A percentile compares a stretch with the other conserved stretches of the same genome.
These are phyloP conservation scores for Zenarchopterus dispar DNA, from an alignment of 2,797 vertebrate species.

Conservation along the genomic window DNA sequence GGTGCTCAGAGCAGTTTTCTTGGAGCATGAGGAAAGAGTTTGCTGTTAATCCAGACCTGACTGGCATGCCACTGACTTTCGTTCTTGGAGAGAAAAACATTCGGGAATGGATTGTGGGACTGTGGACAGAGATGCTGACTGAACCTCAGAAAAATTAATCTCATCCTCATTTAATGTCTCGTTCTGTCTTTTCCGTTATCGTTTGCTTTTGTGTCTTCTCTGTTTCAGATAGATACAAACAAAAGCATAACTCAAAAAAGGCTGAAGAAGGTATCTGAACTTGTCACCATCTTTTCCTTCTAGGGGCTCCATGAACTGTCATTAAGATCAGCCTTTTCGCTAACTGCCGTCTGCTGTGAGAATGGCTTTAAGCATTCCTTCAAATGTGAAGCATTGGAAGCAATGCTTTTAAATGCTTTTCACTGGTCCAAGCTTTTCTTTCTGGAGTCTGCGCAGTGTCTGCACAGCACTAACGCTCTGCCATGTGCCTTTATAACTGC, in stretches of 20 bases:
- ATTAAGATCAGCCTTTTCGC: conserved; percentile 47
- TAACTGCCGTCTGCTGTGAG: conserved; percentile 33
- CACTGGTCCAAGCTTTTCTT: conserved; percentile 18
- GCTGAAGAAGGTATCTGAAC: conserved; percentile 86
- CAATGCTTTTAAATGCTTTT: conserved; percentile 47
- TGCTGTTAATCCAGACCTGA: conserved; percentile 62
- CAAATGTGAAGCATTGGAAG: conserved; percentile 8
- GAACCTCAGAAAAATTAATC: conserved; percentile 58
- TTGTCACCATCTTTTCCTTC: conserved; percentile 76
- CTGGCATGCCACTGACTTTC: conserved; percentile 66
- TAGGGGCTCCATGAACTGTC: conserved; percentile 48
- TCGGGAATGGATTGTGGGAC: conserved; percentile 45
- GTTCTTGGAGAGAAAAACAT: conserved; percentile 32
- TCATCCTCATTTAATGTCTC: conserved; percentile 76
- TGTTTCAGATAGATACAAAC: conserved; percentile 93
- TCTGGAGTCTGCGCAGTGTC: conserved; percentile 35
- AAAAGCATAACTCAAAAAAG: conserved; percentile 92
- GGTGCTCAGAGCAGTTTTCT: conserved; percentile 44
- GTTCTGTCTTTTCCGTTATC: conserved; percentile 74
- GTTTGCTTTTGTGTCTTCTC: conserved; percentile 84
- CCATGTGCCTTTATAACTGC: conserved; percentile 15
- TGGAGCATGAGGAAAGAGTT: conserved; percentile 68
- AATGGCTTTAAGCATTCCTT: conserved; percentile 37
- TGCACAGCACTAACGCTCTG: conserved; percentile 71
- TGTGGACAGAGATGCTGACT: conserved; percentile 50